Conservation (phyloP, 1,140 invertebrate genomes). For the Zophobas morio region DNA sequence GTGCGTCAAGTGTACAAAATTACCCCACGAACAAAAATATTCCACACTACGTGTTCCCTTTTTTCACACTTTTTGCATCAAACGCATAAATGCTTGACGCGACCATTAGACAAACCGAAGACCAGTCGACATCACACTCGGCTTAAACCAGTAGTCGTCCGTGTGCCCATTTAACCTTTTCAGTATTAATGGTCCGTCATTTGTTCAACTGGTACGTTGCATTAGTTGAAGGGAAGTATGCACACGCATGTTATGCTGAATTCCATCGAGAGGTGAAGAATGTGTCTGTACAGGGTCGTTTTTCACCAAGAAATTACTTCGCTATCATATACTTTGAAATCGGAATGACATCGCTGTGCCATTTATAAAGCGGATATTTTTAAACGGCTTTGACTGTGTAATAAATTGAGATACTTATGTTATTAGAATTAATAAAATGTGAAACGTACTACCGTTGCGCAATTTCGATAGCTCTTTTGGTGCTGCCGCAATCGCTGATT, state of each 20-base stretch:
- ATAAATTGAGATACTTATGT: no score
- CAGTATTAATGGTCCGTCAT: slow-evolving; percentile 50
- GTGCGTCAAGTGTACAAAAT: no score
- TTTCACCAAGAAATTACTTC: slow-evolving; percentile 12
- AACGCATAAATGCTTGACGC: no score
- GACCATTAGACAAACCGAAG: not conserved
- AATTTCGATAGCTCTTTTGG: no score
- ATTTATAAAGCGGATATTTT: not conserved
- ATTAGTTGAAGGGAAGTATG: slow-evolving; percentile 26
- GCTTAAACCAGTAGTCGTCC: slow-evolving; percentile 30
- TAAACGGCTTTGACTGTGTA: no score
- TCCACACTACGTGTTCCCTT: no score
- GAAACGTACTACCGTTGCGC: no score
- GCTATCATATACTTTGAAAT: not conserved
- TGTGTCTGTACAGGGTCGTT: slow-evolving; percentile 5
- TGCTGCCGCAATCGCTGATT: no score
- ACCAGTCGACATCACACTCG: not conserved
- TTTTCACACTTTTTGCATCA: no score
- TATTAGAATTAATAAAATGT: no score
- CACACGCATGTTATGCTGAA: slow-evolving; percentile 32
- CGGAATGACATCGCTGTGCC: not conserved
- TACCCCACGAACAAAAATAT: no score
- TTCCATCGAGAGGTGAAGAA: slow-evolving; percentile 32
- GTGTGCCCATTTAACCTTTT: slow-evolving; percentile 43
- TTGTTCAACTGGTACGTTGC: slow-evolving; percentile 27